phyloP scores from a whole-genome alignment of 2,797 vertebrate species.

The Acrossocheilus fasciatus region DNA sequence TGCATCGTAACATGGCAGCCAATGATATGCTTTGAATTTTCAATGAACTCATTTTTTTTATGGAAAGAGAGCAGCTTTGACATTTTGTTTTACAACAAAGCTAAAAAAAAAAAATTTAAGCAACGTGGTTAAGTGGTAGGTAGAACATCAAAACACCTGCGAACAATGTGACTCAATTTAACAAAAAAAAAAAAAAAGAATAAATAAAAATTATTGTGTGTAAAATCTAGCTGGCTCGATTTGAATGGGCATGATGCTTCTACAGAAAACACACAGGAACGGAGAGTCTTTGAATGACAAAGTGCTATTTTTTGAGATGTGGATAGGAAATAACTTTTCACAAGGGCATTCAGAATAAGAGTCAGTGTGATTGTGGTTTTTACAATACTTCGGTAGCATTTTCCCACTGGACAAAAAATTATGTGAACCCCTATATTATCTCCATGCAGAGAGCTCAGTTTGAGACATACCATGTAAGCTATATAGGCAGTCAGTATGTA shows the following conservation, averaged over 20 bases:
- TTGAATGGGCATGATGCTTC: not conserved
- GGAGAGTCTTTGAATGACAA: not conserved
- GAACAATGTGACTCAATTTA: not conserved
- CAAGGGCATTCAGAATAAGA: not conserved
- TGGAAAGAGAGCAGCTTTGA: not conserved
- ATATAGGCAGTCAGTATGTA: conserved; percentile 13
- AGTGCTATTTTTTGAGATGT: not conserved
- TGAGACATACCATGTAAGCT: conserved; percentile 2
- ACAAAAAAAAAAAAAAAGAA: too few relatives aligned
- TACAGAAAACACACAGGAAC: not conserved
- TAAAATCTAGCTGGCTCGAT: not conserved
- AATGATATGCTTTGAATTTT: not conserved
- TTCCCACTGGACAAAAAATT: not conserved
- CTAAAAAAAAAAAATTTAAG: not conserved
- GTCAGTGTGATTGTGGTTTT: conserved; percentile 21
- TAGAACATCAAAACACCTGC: not conserved
- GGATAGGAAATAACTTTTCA: not conserved
- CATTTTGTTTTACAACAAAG: not conserved
- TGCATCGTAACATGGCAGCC: not conserved
- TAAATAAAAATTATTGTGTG: not conserved
- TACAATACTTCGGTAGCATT: not conserved
- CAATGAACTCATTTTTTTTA: not conserved
- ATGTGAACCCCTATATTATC: conserved; percentile 27
- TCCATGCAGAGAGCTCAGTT: not conserved
- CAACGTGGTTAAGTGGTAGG: not conserved